Evolutionary conservation across 2,113 vertebrate species (phyloP).

Genomic region (Cyphomyrus plagiostoma): DNA sequence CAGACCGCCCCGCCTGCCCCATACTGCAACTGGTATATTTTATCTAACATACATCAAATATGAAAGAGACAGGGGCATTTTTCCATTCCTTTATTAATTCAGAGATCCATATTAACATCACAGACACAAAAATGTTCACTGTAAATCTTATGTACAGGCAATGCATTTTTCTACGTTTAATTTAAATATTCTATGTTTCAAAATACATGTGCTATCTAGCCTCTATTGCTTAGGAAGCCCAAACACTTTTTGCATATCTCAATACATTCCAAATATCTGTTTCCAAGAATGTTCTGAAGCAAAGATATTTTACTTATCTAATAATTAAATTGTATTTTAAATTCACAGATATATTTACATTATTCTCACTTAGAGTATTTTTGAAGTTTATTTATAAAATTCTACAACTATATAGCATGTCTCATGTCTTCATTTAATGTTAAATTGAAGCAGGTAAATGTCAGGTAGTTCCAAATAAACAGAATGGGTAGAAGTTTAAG

Average conservation of each 20-base stretch:
- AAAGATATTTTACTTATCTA: not conserved
- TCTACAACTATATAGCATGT: conserved; percentile 11
- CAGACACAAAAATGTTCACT: conserved; percentile 39
- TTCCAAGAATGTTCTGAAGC: not conserved
- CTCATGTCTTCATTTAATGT: conserved; percentile 17
- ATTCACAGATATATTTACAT: conserved; percentile 1
- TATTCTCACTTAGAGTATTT: conserved; percentile 24
- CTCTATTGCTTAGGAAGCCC: not conserved
- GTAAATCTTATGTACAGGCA: conserved; percentile 47
- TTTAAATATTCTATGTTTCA: not conserved
- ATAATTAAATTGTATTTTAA: not conserved
- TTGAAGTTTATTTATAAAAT: conserved; percentile 28
- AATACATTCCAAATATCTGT: not conserved
- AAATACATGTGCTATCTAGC: conserved; percentile 6
- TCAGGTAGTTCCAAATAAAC: conserved; percentile 15
- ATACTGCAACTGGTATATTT: not conserved
- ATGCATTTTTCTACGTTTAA: not conserved
- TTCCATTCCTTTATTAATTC: conserved; percentile 35
- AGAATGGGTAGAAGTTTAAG: conserved; percentile 3
- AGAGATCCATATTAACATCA: conserved; percentile 42
- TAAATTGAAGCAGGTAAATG: conserved; percentile 24
- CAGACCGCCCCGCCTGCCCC: not conserved
- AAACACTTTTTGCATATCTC: not conserved
- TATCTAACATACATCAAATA: conserved; percentile 6
- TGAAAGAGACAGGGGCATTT: conserved; percentile 17